These are phyloP conservation scores for Hepsetus odoe DNA, from an alignment of 2,113 vertebrate species.

Conservation along the genomic window DNA sequence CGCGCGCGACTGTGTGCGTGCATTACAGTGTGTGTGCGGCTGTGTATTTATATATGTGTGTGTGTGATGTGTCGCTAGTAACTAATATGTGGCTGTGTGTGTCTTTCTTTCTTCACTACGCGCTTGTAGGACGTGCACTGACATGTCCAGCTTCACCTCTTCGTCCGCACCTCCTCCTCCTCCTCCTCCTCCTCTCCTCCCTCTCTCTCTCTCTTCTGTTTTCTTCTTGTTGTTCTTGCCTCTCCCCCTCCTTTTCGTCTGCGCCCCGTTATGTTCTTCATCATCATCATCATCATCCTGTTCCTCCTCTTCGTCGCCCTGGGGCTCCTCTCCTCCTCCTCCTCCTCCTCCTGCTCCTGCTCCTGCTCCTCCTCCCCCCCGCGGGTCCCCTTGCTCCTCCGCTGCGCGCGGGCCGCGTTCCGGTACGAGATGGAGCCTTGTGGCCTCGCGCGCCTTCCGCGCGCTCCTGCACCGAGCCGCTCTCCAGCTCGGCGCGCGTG, in stretches of 20 bases:
- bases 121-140: neutral
- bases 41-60: too few relatives aligned
- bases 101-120: too few relatives aligned
- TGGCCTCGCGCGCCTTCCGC: constrained; percentile 92
- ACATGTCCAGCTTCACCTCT: neutral
- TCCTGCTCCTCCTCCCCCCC: constrained; percentile 7
- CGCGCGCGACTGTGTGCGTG: neutral
- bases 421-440: constrained; percentile 90
- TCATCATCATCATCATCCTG: neutral
- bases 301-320: neutral
- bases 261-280: neutral
- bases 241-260: too few relatives aligned
- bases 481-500: constrained; percentile 88
- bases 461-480: constrained; percentile 87
- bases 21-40: too few relatives aligned
- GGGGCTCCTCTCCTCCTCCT: neutral
- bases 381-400: constrained; percentile 75
- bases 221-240: neutral
- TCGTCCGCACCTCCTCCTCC: neutral
- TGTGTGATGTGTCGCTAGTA: too few relatives aligned
- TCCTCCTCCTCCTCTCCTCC: neutral
- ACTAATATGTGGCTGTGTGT: too few relatives aligned
- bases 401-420: constrained; percentile 85
- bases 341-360: constrained; percentile 56
- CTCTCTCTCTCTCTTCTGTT: neutral